Evolutionary conservation across 2,888 invertebrate genomes (phyloP), one percentile per base, ranked within the genome.

Genomic region (Acanthococcus lagerstroemiae): DNA sequence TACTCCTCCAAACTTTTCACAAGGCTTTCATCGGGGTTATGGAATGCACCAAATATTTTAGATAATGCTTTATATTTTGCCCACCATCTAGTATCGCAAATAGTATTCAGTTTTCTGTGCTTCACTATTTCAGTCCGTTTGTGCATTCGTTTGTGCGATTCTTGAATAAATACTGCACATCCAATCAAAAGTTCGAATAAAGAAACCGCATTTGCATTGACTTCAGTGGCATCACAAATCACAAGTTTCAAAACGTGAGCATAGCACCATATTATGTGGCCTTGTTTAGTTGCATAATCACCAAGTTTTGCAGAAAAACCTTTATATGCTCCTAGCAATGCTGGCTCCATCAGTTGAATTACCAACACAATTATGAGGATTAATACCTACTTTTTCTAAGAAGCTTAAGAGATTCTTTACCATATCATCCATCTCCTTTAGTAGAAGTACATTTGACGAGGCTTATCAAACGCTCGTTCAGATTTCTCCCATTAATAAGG

Each of bases 211-310:
- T 7, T 5, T 21, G 61, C 50, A 57, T 45, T 60, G 45, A 48
- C 45, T 19, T 54, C 61, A 57, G 54, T 70, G 26, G 48, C 66
- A 67, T 68, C 69, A 21, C 45, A 58, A 24, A 70, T 50, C 17
- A 69, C 70, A 4, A 70, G 48, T 25, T 70, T 70, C 45, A 70
- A 56, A 24, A 69, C 63, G 55, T 69, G 68, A 30, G 65, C 68
- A 45, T 69, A 67, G 57, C 68, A 70, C 70, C 69, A 70, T n/a
- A n/a, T n/a, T 19, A 70, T 52, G 55, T 70, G 69, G 54, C 67
- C 48, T 54, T 70, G 68, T 21, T 67, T 48, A 22, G 68, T 60
- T 46, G 46, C 30, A 55, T 57, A 22, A 61, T 54, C 56, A 22
- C 50, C 65, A 12, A 68, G 46, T 60, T 66, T 63, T 27, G 66